Percentiles rank a stretch among this genome's conserved stretches.
Evolutionary conservation across 2,113 vertebrate species (phyloP).

Genomic region (Passer domesticus): DNA sequence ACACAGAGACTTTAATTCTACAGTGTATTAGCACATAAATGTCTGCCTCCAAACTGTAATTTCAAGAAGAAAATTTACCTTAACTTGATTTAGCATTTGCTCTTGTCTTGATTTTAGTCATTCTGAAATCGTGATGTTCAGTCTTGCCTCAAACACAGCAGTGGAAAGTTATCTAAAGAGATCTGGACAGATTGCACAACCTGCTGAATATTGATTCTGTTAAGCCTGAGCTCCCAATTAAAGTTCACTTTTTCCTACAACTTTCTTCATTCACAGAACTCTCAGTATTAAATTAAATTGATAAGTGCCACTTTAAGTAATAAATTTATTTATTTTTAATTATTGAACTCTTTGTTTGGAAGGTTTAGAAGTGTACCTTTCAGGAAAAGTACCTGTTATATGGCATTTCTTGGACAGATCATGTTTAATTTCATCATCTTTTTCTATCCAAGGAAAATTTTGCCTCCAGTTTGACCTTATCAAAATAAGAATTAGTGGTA

Average conservation of each 20-base stretch:
- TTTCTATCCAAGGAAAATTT: not conserved
- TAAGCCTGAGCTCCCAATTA: not conserved
- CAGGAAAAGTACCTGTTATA: not conserved
- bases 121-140: not conserved
- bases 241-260: not conserved
- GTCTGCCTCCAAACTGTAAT: not conserved
- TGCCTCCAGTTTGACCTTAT: not conserved
- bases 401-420: not conserved
- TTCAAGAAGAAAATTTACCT: not conserved
- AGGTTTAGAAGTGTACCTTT: not conserved
- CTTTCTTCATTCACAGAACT: too few relatives aligned
- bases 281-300: not conserved
- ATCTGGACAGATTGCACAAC: not conserved
- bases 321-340: not conserved
- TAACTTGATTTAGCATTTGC: not conserved
- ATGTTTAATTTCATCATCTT: not conserved
- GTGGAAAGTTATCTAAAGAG: not conserved
- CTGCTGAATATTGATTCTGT: not conserved
- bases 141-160: not conserved
- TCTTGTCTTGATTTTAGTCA: not conserved
- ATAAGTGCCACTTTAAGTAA: not conserved
- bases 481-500: not conserved
- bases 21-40: not conserved
- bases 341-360: not conserved
- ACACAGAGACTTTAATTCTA: not conserved